These are phyloP conservation scores for Leucoma salicis DNA, from an alignment of 2,888 invertebrate genomes.

Conservation along the genomic window DNA sequence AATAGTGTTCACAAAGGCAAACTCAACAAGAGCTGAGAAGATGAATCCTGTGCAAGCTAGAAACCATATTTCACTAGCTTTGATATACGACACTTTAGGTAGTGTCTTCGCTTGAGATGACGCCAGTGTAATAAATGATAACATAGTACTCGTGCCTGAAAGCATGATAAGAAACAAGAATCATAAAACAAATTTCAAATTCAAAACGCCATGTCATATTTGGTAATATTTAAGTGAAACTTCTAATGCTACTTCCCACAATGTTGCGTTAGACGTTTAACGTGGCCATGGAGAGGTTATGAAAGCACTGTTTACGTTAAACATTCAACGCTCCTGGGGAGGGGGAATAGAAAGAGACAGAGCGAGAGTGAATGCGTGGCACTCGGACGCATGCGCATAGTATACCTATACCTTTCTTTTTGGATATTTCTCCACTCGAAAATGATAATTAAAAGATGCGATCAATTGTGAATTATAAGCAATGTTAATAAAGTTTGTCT, in stretches of 20 bases:
- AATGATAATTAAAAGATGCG: too few relatives aligned
- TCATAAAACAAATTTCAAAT: neutral
- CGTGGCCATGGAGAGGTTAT: neutral
- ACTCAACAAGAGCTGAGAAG: slow-evolving; percentile 92
- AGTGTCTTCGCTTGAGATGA: slow-evolving; percentile 92
- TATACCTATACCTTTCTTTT: too few relatives aligned
- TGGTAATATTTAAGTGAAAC: neutral
- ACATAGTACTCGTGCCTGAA: slow-evolving; percentile 91
- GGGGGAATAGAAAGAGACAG: too few relatives aligned
- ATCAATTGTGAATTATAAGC: too few relatives aligned
- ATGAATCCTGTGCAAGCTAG: slow-evolving; percentile 92
- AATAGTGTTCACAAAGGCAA: slow-evolving; percentile 94
- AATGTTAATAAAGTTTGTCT: too few relatives aligned
- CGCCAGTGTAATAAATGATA: slow-evolving; percentile 93
- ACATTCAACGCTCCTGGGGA: too few relatives aligned
- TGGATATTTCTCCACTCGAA: too few relatives aligned
- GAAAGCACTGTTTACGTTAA: too few relatives aligned
- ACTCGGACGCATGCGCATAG: too few relatives aligned
- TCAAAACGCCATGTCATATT: neutral
- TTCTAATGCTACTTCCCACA: neutral
- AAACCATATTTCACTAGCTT: slow-evolving; percentile 95
- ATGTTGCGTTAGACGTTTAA: neutral
- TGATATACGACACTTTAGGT: slow-evolving; percentile 94
- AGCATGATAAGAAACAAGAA: slow-evolving; percentile 13
- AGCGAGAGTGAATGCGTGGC: too few relatives aligned